Percentiles rank a stretch among this genome's conserved stretches.
These are phyloP conservation scores for Loriculus beryllinus DNA, from an alignment of 2,797 vertebrate genomes.

Conservation along the genomic window DNA sequence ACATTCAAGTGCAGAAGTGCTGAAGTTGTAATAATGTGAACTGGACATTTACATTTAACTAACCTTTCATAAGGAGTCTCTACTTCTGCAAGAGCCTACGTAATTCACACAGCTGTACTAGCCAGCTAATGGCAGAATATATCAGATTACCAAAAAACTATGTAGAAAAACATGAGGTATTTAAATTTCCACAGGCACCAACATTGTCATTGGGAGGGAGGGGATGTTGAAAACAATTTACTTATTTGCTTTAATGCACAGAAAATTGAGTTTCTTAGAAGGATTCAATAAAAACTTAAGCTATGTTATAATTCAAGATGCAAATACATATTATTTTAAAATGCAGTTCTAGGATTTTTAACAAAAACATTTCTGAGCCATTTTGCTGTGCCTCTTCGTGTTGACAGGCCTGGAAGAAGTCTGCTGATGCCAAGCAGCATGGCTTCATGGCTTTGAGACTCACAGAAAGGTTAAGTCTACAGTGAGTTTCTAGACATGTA, in stretches of 20 bases:
- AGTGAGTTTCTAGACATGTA: not conserved
- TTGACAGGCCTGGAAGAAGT: not conserved
- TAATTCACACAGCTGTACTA: not conserved
- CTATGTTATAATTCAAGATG: not conserved
- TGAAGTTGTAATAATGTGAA: not conserved
- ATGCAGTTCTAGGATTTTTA: not conserved
- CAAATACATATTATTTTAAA: not conserved
- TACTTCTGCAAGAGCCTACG: not conserved
- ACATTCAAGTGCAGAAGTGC: not conserved
- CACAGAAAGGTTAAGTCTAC: not conserved
- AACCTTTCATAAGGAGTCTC: not conserved
- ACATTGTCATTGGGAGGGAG: fast-evolving
- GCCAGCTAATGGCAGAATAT: not conserved
- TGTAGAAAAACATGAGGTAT: not conserved
- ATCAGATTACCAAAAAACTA: not conserved
- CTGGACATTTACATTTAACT: not conserved
- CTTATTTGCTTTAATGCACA: not conserved
- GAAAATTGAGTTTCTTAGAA: not conserved
- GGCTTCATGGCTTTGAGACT: not conserved
- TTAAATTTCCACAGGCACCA: not conserved
- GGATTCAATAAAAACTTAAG: not conserved
- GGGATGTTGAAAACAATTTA: not conserved
- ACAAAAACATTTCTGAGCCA: not conserved
- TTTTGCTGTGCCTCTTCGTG: not conserved
- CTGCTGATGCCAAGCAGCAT: not conserved